Evolutionary conservation across 2,113 vertebrate genomes (phyloP).

Genomic region (Misgurnus mizolepis): DNA sequence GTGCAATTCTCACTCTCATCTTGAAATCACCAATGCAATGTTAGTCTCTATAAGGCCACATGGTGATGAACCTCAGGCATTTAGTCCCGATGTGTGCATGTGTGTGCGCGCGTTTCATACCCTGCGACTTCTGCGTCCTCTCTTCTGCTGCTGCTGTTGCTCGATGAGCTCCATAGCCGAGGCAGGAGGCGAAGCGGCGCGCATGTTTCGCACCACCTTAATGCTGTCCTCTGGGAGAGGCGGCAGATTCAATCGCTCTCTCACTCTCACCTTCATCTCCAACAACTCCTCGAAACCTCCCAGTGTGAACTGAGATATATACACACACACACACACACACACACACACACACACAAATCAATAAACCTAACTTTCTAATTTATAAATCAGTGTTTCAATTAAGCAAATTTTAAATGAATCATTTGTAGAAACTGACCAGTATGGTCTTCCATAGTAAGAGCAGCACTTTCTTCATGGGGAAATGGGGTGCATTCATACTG

Average conservation of each 20-base stretch:
- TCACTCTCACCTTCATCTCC: constrained; percentile 81
- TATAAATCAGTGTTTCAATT: not conserved
- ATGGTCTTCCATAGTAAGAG: constrained; percentile 96
- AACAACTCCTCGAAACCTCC: constrained; percentile 93
- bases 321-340: constrained; percentile 22
- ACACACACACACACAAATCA: not conserved
- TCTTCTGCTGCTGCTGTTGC: constrained; percentile 87
- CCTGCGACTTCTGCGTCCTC: constrained; percentile 87
- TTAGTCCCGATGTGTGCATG: constrained; percentile 9
- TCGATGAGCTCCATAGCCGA: constrained; percentile 89
- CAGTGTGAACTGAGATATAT: constrained; percentile 82
- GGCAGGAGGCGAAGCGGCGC: constrained; percentile 88
- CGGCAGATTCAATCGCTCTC: constrained; percentile 77
- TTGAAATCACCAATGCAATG: not conserved
- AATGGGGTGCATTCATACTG: constrained; percentile 93
- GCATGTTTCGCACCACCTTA: constrained; percentile 89
- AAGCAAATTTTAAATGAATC: not conserved
- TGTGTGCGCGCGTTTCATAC: constrained; percentile 65
- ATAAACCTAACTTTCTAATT: not conserved
- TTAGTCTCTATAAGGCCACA: constrained; percentile 23
- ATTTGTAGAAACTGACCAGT: constrained; percentile 76
- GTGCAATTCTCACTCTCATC: constrained; percentile 10
- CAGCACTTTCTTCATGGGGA: constrained; percentile 97
- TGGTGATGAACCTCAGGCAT: not conserved
- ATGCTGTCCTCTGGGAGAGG: constrained; percentile 92